Conservation (phyloP, 2,797 vertebrate genomes). For the Serranus cabrilla region DNA sequence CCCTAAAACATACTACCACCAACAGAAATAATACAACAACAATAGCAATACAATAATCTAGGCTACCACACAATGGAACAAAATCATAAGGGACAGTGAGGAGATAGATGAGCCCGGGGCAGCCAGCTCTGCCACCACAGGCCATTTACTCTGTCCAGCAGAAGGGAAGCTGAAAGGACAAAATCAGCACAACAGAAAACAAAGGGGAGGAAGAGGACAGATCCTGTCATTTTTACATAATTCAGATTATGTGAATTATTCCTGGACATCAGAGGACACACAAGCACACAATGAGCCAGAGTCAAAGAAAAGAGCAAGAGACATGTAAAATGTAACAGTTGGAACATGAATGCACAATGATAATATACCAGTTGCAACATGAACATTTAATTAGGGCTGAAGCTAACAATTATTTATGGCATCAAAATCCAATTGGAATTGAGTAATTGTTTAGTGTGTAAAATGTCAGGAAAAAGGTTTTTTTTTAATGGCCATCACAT, state of each 20-base stretch:
- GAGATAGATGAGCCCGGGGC: slow-evolving; percentile 53
- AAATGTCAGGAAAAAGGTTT: neutral
- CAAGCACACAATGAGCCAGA: slow-evolving; percentile 20
- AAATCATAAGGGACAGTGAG: slow-evolving; percentile 44
- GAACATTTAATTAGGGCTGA: slow-evolving; percentile 14
- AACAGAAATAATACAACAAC: slow-evolving; percentile 25
- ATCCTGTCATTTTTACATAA: slow-evolving; percentile 49
- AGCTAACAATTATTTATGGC: neutral
- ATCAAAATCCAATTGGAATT: neutral
- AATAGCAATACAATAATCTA: slow-evolving; percentile 40
- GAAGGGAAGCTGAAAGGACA: slow-evolving; percentile 49
- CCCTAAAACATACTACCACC: neutral
- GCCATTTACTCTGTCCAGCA: slow-evolving; percentile 57
- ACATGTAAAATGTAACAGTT: slow-evolving; percentile 33
- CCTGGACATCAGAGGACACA: slow-evolving; percentile 42
- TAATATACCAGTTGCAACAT: slow-evolving; percentile 6
- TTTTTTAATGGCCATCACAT: too few species aligned
- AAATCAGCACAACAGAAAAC: slow-evolving; percentile 57
- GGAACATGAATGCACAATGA: neutral
- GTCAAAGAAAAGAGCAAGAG: slow-evolving; percentile 29
- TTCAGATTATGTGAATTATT: slow-evolving; percentile 50
- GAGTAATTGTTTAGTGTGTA: neutral
- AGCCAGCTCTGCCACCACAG: slow-evolving; percentile 50
- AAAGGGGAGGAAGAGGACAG: slow-evolving; percentile 37
- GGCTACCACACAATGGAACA: slow-evolving; percentile 51